phyloP scores from a whole-genome alignment of 1,140 invertebrate genomes.

The Drosophila funebris region DNA sequence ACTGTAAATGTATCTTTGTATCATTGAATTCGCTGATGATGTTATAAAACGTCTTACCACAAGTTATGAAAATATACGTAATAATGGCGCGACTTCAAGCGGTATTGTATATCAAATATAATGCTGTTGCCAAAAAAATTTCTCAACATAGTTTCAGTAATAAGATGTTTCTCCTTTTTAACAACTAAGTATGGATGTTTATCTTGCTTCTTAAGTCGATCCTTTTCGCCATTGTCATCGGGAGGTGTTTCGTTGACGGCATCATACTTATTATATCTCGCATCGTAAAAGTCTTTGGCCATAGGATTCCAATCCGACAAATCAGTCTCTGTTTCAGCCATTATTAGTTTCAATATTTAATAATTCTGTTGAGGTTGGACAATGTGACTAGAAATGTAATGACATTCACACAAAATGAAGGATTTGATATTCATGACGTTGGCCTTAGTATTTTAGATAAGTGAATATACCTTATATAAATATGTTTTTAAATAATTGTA shows the following conservation, averaged over 20 bases:
- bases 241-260: not conserved
- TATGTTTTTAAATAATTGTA: no score
- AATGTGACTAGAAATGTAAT: slow-evolving; percentile 3
- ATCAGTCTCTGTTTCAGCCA: not conserved
- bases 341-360: not conserved
- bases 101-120: slow-evolving; percentile 39
- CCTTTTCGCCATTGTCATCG: not conserved
- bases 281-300: slow-evolving; percentile 35
- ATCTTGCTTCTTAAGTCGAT: not conserved
- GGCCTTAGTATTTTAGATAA: no score
- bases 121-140: slow-evolving; percentile 45
- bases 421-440: not conserved
- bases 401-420: not conserved
- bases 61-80: slow-evolving; percentile 53
- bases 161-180: slow-evolving; percentile 21
- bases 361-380: not conserved
- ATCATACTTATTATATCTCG: slow-evolving; percentile 24
- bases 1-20: slow-evolving; percentile 1
- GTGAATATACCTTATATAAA: no score
- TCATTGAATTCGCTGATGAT: not conserved
- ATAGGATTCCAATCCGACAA: slow-evolving; percentile 54
- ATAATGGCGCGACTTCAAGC: not conserved
- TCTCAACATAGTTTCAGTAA: slow-evolving; percentile 3
- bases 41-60: slow-evolving; percentile 27
- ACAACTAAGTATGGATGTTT: slow-evolving; percentile 56